Percentiles rank a stretch among this genome's conserved stretches.
phyloP scores from a whole-genome alignment of 2,113 vertebrate species.

The Siphamia tubifer region DNA sequence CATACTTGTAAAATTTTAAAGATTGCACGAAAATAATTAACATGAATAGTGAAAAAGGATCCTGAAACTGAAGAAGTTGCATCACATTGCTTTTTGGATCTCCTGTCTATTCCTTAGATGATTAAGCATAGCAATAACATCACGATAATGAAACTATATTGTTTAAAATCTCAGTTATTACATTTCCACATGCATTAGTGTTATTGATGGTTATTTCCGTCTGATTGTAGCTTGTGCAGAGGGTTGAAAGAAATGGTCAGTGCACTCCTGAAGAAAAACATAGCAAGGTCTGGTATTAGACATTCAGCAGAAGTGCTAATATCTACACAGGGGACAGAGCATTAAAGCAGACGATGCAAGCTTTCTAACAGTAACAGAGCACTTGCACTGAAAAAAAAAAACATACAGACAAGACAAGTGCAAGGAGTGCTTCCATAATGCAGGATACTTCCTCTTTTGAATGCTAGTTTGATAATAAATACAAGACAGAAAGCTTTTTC shows the following conservation, averaged over 20 bases:
- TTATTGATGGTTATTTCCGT: conserved; percentile 17
- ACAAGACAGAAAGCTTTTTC: background rate
- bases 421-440: conserved; percentile 11
- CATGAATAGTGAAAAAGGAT: no score
- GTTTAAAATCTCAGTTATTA: background rate
- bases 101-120: no score
- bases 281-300: conserved; percentile 31
- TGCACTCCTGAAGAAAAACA: conserved; percentile 22
- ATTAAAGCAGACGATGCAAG: conserved; percentile 29
- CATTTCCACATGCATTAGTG: conserved; percentile 10
- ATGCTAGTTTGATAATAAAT: conserved; percentile 26
- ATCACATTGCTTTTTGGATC: background rate
- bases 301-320: conserved; percentile 39
- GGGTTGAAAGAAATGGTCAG: background rate
- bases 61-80: no score
- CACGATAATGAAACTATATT: background rate
- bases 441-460: conserved; percentile 23
- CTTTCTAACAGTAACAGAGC: conserved; percentile 9
- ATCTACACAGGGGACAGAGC: conserved; percentile 13
- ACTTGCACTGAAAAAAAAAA: conserved; percentile 13
- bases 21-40: no score
- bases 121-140: conserved; percentile 2
- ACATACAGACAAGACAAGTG: background rate
- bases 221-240: conserved; percentile 4
- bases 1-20: no score